Evolutionary conservation across 2,888 invertebrate genomes (phyloP).

Genomic region (Prosopocoilus inquinatus): DNA sequence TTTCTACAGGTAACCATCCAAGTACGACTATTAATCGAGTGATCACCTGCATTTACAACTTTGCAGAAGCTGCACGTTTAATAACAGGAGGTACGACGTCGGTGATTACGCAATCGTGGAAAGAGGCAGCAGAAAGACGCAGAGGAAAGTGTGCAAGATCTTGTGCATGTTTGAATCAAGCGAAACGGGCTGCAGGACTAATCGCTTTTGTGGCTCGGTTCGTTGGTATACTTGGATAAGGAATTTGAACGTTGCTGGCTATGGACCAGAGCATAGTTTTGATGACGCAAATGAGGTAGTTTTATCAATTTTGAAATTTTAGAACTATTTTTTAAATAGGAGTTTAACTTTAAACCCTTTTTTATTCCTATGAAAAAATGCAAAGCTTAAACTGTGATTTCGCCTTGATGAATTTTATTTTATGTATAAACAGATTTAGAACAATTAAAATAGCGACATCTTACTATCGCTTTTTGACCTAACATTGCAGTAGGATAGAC

Average conservation of each 20-base stretch:
- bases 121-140: not conserved
- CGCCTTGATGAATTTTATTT: not conserved
- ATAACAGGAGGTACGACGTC: constrained; percentile 9
- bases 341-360: not conserved
- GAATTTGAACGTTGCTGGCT: constrained; percentile 19
- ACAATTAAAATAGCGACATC: no score
- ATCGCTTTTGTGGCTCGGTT: constrained; percentile 21
- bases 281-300: constrained; percentile 24
- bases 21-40: not conserved
- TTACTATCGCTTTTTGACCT: no score
- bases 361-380: not conserved
- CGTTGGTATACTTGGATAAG: constrained; percentile 27
- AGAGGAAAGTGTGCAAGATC: constrained; percentile 14
- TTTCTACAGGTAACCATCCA: constrained; percentile 15
- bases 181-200: constrained; percentile 3
- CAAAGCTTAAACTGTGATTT: not conserved
- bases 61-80: constrained; percentile 19
- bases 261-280: constrained; percentile 18
- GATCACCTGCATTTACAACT: not conserved
- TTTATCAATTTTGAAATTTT: not conserved
- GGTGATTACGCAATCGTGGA: constrained; percentile 20
- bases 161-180: constrained; percentile 15
- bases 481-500: no score
- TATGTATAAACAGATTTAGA: not conserved
- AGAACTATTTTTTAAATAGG: not conserved